Evolutionary conservation across 2,888 invertebrate species (phyloP).

Genomic region (Conomelus anceps): DNA sequence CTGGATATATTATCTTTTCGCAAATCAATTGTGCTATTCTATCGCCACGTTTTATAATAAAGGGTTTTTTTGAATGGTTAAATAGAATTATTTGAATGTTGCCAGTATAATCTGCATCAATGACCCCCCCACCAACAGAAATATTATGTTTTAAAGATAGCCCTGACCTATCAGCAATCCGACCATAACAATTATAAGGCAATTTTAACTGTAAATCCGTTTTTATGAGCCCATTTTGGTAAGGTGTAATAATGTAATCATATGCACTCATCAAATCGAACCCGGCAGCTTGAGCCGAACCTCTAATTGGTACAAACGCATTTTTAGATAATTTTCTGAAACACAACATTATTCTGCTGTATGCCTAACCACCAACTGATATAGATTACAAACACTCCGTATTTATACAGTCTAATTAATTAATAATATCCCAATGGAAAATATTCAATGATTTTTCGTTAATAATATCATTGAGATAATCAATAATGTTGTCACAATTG

Average conservation of each 20-base stretch:
- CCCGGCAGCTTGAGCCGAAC: conserved; percentile 82
- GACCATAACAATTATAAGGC: conserved; percentile 87
- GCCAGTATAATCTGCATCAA: conserved; percentile 92
- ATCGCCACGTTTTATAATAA: conserved; percentile 80
- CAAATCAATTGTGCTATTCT: conserved; percentile 95
- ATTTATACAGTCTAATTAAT: too few relatives aligned
- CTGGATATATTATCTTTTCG: conserved; percentile 82
- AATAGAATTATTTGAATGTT: conserved; percentile 89
- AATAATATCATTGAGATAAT: too few relatives aligned
- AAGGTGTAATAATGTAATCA: conserved; percentile 71
- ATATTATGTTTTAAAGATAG: conserved; percentile 92
- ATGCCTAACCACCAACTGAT: too few relatives aligned
- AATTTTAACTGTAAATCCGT: conserved; percentile 90
- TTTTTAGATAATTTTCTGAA: conserved; percentile 62
- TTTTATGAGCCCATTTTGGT: conserved; percentile 76
- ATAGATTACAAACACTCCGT: too few relatives aligned
- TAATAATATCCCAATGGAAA: too few relatives aligned
- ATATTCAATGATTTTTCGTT: too few relatives aligned
- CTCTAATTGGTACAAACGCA: conserved; percentile 76
- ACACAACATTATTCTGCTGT: too few relatives aligned
- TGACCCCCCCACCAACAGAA: conserved; percentile 94
- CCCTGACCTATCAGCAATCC: conserved; percentile 91
- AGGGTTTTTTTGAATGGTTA: conserved; percentile 80
- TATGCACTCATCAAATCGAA: conserved; percentile 88
- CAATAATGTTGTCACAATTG: too few relatives aligned